Percentiles rank a stretch among this genome's conserved stretches.
Evolutionary conservation across 2,797 vertebrate species (phyloP).

Genomic region (Trematomus bernacchii): DNA sequence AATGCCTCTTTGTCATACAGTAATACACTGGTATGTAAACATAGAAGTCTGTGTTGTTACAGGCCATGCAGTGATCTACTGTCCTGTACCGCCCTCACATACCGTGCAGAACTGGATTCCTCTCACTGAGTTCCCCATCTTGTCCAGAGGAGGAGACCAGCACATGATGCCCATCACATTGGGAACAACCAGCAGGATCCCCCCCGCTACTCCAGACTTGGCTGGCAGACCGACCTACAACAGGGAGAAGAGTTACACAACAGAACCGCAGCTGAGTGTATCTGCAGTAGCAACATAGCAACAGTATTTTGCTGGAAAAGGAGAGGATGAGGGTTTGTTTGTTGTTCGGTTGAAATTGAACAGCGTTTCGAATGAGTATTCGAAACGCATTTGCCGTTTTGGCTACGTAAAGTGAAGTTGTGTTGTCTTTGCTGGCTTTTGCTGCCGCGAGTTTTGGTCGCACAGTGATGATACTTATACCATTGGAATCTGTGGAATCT

Average conservation of each 20-base stretch:
- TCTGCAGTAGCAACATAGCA: background rate
- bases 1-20: background rate
- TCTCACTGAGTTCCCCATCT: slow-evolving; percentile 96
- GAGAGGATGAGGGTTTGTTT: background rate
- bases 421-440: too few relatives aligned
- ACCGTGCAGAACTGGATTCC: slow-evolving; percentile 98
- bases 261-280: slow-evolving; percentile 4
- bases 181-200: slow-evolving; percentile 95
- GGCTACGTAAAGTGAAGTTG: too few relatives aligned
- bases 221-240: slow-evolving; percentile 94
- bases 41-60: background rate
- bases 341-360: background rate
- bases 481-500: too few relatives aligned
- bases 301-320: background rate
- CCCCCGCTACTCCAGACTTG: slow-evolving; percentile 95
- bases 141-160: slow-evolving; percentile 96
- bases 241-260: slow-evolving; percentile 35
- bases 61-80: background rate
- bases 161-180: slow-evolving; percentile 99
- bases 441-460: too few relatives aligned
- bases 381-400: too few relatives aligned
- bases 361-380: too few relatives aligned
- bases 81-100: slow-evolving; percentile 42
- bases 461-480: too few relatives aligned
- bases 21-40: background rate